Conservation (phyloP, 2,113 vertebrate species). For the Rousettus leschenaultii region DNA sequence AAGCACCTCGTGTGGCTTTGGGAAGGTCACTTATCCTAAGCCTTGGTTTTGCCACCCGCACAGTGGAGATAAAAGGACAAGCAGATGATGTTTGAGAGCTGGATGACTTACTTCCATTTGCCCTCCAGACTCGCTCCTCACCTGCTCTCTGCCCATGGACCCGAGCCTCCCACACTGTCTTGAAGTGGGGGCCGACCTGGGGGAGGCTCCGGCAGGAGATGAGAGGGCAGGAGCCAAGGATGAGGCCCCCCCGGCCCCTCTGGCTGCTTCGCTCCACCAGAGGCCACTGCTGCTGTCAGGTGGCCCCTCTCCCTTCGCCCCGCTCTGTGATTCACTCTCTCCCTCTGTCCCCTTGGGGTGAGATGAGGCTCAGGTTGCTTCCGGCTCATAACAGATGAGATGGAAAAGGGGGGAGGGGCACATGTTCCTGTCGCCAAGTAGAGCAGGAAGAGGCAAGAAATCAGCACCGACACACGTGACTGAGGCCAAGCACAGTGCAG, state of each 20-base stretch:
- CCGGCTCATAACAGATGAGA: fast-evolving
- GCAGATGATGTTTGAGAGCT: neutral
- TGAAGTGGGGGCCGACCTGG: too few relatives aligned
- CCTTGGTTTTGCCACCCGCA: neutral
- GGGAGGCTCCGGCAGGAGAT: neutral
- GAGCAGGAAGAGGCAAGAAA: neutral
- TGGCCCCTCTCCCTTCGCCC: neutral
- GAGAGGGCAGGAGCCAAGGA: neutral
- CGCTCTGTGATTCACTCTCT: neutral
- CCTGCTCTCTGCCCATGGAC: neutral
- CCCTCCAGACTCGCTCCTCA: neutral
- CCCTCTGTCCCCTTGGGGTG: neutral
- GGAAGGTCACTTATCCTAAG: neutral
- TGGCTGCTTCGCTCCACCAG: neutral
- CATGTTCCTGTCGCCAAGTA: neutral
- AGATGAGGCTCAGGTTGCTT: neutral
- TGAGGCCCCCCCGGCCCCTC: neutral
- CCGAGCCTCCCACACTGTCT: neutral
- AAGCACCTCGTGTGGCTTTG: neutral
- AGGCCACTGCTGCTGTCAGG: neutral
- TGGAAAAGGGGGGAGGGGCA: neutral
- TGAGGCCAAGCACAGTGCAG: neutral
- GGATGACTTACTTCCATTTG: fast-evolving
- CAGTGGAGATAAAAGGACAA: neutral
- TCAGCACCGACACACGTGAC: fast-evolving